Conservation (phyloP, 2,888 invertebrate species). For the Cantharis nigra region DNA sequence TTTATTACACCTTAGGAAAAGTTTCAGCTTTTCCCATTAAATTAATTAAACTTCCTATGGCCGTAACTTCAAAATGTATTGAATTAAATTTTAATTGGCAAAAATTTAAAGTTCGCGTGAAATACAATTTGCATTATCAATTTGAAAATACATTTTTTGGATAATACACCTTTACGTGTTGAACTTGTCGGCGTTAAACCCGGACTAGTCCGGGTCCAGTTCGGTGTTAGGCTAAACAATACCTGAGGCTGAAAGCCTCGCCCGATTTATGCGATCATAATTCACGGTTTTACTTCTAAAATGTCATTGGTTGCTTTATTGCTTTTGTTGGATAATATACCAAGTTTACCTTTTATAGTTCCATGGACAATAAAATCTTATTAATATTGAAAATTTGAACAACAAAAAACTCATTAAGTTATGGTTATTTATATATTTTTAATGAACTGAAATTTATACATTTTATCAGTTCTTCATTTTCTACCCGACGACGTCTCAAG, state of each 20-base stretch:
- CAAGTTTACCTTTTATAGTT: neutral
- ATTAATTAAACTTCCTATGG: neutral
- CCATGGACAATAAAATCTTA: neutral
- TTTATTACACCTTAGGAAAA: slow-evolving; percentile 14
- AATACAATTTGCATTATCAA: neutral
- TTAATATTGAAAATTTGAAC: neutral
- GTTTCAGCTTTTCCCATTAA: slow-evolving; percentile 1
- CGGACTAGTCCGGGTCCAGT: slow-evolving; percentile 20
- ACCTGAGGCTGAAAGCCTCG: slow-evolving; percentile 33
- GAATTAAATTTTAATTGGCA: neutral
- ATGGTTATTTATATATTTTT: too few species aligned
- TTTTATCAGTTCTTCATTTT: too few species aligned
- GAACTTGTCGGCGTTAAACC: slow-evolving; percentile 20
- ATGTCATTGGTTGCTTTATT: slow-evolving; percentile 36
- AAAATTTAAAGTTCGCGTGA: neutral
- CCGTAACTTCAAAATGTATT: neutral
- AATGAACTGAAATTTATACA: too few species aligned
- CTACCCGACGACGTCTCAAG: too few species aligned
- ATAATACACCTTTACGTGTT: slow-evolving; percentile 20
- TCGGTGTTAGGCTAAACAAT: slow-evolving; percentile 31
- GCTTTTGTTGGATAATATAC: slow-evolving; percentile 24
- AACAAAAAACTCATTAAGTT: neutral
- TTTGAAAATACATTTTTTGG: neutral
- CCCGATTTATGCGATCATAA: slow-evolving; percentile 38
- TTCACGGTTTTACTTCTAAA: slow-evolving; percentile 38